phyloP scores from a whole-genome alignment of 2,113 vertebrate genomes.

The Dascyllus trimaculatus region DNA sequence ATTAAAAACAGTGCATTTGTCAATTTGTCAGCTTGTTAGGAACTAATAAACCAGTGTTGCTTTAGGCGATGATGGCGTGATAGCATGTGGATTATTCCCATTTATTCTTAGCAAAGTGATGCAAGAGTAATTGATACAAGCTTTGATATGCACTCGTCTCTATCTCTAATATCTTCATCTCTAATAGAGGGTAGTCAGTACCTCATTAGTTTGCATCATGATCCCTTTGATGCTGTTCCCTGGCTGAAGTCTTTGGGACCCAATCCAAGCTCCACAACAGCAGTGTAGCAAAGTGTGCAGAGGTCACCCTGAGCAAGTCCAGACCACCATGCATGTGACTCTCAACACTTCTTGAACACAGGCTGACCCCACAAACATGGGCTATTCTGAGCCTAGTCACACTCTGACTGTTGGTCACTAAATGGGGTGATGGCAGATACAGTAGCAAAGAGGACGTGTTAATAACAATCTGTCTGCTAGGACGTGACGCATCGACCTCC shows the following conservation, averaged over 20 bases:
- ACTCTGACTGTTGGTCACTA: neutral
- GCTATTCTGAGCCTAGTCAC: constrained; percentile 23
- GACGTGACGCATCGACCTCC: too few relatives aligned
- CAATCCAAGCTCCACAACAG: neutral
- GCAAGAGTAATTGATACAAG: neutral
- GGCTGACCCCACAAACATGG: neutral
- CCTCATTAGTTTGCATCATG: too few relatives aligned
- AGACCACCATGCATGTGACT: constrained; percentile 7
- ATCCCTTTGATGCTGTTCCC: too few relatives aligned
- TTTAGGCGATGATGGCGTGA: neutral
- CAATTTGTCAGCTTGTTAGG: neutral
- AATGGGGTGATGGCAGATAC: neutral
- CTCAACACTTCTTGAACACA: constrained; percentile 22
- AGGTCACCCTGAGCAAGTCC: neutral
- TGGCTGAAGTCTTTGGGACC: neutral
- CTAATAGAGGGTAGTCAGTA: too few relatives aligned
- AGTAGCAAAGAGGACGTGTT: neutral
- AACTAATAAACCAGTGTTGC: neutral
- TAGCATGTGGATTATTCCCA: neutral
- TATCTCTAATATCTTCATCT: too few relatives aligned
- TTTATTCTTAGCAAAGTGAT: neutral
- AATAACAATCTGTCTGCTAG: neutral
- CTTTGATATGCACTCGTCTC: too few relatives aligned
- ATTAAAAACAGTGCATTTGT: neutral
- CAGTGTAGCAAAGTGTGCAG: neutral